phyloP scores from a whole-genome alignment of 2,888 invertebrate genomes.

The Anoncus sp. region DNA sequence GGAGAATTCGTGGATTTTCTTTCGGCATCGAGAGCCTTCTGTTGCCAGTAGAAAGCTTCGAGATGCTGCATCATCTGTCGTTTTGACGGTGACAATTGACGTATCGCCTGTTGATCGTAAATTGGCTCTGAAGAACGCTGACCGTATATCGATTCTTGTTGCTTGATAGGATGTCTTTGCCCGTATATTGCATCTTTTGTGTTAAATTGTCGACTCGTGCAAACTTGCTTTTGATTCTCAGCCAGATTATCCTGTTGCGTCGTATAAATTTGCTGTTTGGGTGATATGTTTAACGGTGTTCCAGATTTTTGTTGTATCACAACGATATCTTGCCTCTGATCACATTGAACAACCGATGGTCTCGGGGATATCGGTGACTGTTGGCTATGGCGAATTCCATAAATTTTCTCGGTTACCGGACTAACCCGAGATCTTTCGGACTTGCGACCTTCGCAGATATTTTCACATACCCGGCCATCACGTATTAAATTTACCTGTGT shows the following conservation, averaged over 20 bases:
- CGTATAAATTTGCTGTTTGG: constrained; percentile 34
- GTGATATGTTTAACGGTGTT: constrained; percentile 3
- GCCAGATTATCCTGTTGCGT: constrained; percentile 38
- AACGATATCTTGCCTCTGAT: constrained; percentile 10
- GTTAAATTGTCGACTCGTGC: constrained; percentile 16
- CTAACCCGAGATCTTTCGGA: constrained; percentile 26
- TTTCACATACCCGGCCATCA: constrained; percentile 34
- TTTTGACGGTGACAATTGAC: constrained; percentile 76
- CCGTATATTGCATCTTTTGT: constrained; percentile 53
- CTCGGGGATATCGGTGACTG: constrained; percentile 34
- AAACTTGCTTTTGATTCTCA: constrained; percentile 41
- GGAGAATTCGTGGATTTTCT: constrained; percentile 69
- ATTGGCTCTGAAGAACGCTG: constrained; percentile 69
- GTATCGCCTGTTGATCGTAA: constrained; percentile 62
- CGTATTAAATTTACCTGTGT: constrained; percentile 10
- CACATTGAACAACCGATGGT: constrained; percentile 13
- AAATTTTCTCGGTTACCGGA: constrained; percentile 48
- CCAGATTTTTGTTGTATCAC: constrained; percentile 28
- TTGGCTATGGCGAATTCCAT: constrained; percentile 42
- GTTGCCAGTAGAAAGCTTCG: constrained; percentile 81
- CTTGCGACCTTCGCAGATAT: constrained; percentile 54
- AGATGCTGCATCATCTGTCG: constrained; percentile 78
- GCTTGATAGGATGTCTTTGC: constrained; percentile 50
- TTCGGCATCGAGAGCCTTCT: constrained; percentile 78
- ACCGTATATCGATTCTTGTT: constrained; percentile 65